Percentiles rank a stretch among this genome's conserved stretches.
These are phyloP conservation scores for Zygogramma bicolorata DNA, from an alignment of 2,888 invertebrate genomes.

Conservation along the genomic window DNA sequence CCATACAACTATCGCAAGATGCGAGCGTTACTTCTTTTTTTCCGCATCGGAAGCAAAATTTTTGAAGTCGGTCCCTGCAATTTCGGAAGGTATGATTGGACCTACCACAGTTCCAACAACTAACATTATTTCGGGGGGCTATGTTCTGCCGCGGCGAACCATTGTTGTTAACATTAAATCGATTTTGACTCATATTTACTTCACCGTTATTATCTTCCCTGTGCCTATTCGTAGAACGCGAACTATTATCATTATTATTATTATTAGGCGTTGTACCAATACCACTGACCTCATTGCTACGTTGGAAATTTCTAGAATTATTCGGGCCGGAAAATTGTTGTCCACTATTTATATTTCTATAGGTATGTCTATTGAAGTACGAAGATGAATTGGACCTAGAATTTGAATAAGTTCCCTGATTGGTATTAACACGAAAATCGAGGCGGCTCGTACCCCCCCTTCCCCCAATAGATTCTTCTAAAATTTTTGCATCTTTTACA, in stretches of 20 bases:
- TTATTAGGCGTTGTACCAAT: background rate
- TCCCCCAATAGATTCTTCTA: too few relatives aligned
- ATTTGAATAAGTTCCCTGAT: background rate
- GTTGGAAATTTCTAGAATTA: background rate
- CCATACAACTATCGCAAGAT: constrained; percentile 17
- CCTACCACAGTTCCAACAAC: constrained; percentile 24
- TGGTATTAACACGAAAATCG: too few relatives aligned
- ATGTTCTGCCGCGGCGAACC: background rate
- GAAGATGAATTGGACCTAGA: too few relatives aligned
- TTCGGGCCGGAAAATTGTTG: background rate
- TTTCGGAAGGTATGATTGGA: constrained; percentile 9
- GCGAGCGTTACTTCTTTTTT: background rate
- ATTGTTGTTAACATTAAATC: background rate
- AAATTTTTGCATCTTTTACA: too few relatives aligned
- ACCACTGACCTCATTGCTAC: background rate
- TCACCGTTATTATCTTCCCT: background rate
- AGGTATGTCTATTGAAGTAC: background rate
- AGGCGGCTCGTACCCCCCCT: too few relatives aligned
- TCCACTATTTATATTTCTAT: background rate
- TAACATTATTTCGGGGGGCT: background rate
- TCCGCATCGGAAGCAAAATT: constrained; percentile 26
- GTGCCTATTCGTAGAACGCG: background rate
- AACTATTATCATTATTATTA: too few relatives aligned
- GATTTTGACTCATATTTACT: background rate
- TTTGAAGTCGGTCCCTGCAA: background rate